phyloP scores from a whole-genome alignment of 2,797 vertebrate genomes.

The Cyclopterus lumpus region DNA sequence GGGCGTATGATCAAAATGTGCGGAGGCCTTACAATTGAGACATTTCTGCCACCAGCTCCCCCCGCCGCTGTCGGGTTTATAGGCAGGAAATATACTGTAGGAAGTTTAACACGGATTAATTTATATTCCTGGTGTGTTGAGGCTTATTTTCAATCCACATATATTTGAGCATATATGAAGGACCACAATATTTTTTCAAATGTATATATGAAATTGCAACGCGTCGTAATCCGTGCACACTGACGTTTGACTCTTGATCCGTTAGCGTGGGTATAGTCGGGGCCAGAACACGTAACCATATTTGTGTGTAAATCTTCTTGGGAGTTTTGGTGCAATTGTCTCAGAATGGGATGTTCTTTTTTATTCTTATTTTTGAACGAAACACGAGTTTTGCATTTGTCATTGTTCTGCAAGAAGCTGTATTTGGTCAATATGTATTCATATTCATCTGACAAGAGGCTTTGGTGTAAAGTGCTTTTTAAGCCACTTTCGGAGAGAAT shows the following conservation, averaged over 20 bases:
- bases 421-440: neutral
- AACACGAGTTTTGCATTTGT: neutral
- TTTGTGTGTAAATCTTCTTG: neutral
- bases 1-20: slow-evolving; percentile 75
- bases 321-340: neutral
- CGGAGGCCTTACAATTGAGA: slow-evolving; percentile 73
- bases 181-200: neutral
- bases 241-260: neutral
- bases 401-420: neutral
- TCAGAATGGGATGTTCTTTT: neutral
- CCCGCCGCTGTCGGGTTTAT: slow-evolving; percentile 24
- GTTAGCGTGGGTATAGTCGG: neutral
- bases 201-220: neutral
- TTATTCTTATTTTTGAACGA: neutral
- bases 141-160: neutral
- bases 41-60: slow-evolving; percentile 58
- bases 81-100: slow-evolving; percentile 9
- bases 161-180: neutral
- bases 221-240: neutral
- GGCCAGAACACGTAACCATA: neutral
- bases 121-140: slow-evolving; percentile 21
- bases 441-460: neutral
- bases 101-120: slow-evolving; percentile 31
- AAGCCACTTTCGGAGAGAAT: slow-evolving; percentile 78
- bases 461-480: slow-evolving; percentile 58